These are phyloP conservation scores for Holacanthella duospinosa DNA, from an alignment of 2,888 invertebrate genomes.

Conservation along the genomic window DNA sequence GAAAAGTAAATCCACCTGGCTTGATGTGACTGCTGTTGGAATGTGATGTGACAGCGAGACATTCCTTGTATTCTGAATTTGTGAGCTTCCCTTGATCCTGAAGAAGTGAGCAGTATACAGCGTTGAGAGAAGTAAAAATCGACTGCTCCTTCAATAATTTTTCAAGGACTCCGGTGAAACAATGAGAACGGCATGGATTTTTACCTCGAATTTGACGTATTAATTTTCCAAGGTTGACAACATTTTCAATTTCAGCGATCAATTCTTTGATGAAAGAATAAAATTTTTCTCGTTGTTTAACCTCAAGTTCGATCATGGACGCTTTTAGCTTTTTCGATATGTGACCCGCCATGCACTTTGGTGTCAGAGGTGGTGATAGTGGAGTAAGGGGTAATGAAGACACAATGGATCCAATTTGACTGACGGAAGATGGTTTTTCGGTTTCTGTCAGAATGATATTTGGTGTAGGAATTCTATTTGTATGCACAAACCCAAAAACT, in stretches of 20 bases:
- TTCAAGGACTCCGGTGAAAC: neutral
- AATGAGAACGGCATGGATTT: neutral
- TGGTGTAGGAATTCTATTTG: too few relatives aligned
- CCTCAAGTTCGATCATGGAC: too few relatives aligned
- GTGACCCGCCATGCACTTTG: too few relatives aligned
- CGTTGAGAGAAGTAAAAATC: neutral
- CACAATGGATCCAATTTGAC: too few relatives aligned
- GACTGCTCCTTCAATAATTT: neutral
- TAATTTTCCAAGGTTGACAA: neutral
- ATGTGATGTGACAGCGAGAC: neutral
- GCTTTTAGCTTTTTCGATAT: too few relatives aligned
- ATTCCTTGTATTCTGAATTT: neutral
- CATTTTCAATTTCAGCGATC: neutral
- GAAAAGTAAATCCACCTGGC: neutral
- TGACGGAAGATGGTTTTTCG: too few relatives aligned
- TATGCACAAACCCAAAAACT: too few relatives aligned
- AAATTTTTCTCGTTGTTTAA: neutral
- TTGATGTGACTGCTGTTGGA: neutral
- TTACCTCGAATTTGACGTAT: neutral
- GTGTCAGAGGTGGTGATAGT: too few relatives aligned
- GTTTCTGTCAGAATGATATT: too few relatives aligned
- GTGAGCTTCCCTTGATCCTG: neutral
- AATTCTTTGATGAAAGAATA: neutral
- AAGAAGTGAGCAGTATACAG: neutral
- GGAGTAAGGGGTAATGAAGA: too few relatives aligned